phyloP scores from a whole-genome alignment of 2,797 vertebrate genomes.

The Dendrocincla tyrannina region DNA sequence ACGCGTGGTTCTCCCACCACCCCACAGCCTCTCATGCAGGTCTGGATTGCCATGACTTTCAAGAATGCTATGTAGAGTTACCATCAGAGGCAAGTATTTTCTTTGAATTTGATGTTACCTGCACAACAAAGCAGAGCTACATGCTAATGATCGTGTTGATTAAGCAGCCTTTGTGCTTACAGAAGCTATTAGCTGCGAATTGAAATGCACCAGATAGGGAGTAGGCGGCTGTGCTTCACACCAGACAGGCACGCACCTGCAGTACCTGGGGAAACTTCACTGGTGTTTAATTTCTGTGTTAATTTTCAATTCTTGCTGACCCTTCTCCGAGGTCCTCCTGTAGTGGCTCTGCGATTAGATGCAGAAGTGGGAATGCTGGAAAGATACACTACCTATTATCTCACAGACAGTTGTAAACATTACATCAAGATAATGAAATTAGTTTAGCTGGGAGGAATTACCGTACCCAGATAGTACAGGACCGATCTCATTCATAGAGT shows the following conservation, averaged over 20 bases:
- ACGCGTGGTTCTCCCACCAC: not conserved
- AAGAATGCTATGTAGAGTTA: not conserved
- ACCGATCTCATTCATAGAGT: conserved; percentile 30
- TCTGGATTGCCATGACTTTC: not conserved
- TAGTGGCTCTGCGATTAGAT: not conserved
- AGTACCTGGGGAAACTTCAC: not conserved
- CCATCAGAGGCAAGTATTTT: not conserved
- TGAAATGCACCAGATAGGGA: not conserved
- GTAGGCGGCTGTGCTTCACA: not conserved
- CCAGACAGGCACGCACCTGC: not conserved
- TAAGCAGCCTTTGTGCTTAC: not conserved
- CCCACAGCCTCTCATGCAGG: rapidly evolving
- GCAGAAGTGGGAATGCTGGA: conserved; percentile 36
- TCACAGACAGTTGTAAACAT: conserved; percentile 50
- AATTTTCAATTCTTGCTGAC: conserved; percentile 47
- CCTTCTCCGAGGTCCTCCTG: conserved; percentile 12
- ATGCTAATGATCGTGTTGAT: not conserved
- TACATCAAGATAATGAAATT: conserved; percentile 58
- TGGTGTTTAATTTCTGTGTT: conserved; percentile 12
- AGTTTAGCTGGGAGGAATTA: conserved; percentile 51
- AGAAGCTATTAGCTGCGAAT: not conserved
- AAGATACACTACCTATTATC: conserved; percentile 45
- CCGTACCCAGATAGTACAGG: not conserved
- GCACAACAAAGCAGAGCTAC: not conserved
- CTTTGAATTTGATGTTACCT: not conserved